Conservation (phyloP, 2,797 vertebrate species). For the Numenius phaeopus region DNA sequence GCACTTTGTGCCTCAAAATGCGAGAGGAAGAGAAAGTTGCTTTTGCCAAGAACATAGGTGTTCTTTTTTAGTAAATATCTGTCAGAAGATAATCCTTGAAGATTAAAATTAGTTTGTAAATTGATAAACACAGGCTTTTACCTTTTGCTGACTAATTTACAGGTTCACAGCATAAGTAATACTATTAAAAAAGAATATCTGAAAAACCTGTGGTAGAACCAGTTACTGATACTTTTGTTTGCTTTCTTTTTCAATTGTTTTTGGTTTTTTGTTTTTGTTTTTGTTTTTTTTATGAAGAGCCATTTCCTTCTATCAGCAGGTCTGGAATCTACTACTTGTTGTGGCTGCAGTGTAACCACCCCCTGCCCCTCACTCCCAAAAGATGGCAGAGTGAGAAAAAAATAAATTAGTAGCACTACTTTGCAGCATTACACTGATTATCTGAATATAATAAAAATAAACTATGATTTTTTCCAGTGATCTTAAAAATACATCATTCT, state of each 20-base stretch:
- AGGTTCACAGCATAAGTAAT: background rate
- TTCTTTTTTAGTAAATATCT: background rate
- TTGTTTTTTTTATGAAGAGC: background rate
- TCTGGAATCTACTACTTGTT: background rate
- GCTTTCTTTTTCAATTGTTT: background rate
- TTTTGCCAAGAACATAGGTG: background rate
- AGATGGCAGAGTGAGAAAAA: background rate
- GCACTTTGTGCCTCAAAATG: background rate
- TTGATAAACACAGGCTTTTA: background rate
- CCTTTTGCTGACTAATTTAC: background rate
- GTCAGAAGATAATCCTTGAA: background rate
- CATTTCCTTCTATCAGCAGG: background rate
- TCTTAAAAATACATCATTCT: background rate
- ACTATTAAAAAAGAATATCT: background rate
- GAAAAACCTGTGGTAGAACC: background rate
- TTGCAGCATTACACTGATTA: background rate
- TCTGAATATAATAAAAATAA: background rate
- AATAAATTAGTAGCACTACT: background rate
- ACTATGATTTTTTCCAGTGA: background rate
- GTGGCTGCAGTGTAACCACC: background rate
- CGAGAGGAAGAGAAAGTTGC: background rate
- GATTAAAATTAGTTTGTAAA: background rate
- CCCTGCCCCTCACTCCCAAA: rapidly evolving
- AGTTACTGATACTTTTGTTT: background rate
- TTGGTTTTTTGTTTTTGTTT: no score